A percentile compares a stretch with the other conserved stretches of the same genome.
Evolutionary conservation across 2,888 invertebrate species (phyloP).

Genomic region (Cistogaster globosa): DNA sequence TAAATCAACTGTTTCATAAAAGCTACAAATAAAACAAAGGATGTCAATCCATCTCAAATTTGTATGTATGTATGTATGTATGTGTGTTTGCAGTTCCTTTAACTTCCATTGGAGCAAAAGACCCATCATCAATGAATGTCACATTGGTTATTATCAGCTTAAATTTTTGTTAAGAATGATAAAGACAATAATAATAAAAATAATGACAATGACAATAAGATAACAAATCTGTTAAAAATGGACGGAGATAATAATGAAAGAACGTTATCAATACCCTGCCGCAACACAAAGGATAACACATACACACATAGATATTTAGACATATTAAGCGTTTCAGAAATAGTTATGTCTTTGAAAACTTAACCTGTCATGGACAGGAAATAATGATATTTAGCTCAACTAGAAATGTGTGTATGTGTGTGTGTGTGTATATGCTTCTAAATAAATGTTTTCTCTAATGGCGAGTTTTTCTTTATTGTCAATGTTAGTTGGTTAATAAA

Average conservation of each 20-base stretch:
- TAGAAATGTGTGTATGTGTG: not conserved
- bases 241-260: slow-evolving; percentile 28
- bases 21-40: slow-evolving; percentile 25
- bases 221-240: slow-evolving; percentile 18
- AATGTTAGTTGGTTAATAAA: slow-evolving; percentile 48
- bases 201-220: slow-evolving; percentile 34
- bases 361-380: slow-evolving; percentile 45
- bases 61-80: not conserved
- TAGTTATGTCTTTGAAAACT: slow-evolving; percentile 16
- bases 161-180: slow-evolving; percentile 52
- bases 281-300: slow-evolving; percentile 32
- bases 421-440: slow-evolving; percentile 10
- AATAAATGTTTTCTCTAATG: slow-evolving; percentile 36
- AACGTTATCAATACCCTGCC: slow-evolving; percentile 57
- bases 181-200: not conserved
- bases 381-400: slow-evolving; percentile 11
- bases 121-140: slow-evolving; percentile 66
- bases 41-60: slow-evolving; percentile 48
- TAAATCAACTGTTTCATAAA: not conserved
- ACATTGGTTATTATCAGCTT: slow-evolving; percentile 68
- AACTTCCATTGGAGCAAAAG: slow-evolving; percentile 57
- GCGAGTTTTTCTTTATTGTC: slow-evolving; percentile 20
- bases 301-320: not conserved
- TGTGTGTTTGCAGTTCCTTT: slow-evolving; percentile 6
- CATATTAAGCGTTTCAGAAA: slow-evolving; percentile 44